Conservation (phyloP, 2,113 vertebrate species). For the Leucopsar rothschildi region DNA sequence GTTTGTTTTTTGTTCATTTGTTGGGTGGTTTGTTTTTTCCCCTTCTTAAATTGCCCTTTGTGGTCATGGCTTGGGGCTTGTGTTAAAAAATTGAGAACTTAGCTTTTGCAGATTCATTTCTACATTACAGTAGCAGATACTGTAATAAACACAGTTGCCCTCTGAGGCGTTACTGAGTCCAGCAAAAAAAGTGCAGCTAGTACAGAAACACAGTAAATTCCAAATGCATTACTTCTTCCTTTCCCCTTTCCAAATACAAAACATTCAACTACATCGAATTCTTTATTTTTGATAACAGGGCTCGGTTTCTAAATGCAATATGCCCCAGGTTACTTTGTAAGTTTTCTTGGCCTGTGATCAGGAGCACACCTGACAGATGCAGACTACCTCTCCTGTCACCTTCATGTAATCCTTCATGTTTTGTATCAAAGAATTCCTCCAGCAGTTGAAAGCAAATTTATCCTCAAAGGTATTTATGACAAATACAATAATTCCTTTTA, state of each 20-base stretch:
- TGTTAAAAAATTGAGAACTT: background rate
- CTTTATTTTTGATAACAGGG: slow-evolving; percentile 72
- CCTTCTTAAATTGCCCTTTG: background rate
- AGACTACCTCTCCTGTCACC: slow-evolving; percentile 69
- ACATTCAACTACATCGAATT: slow-evolving; percentile 27
- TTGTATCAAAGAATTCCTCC: slow-evolving; percentile 71
- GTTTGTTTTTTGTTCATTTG: background rate
- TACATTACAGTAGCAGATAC: background rate
- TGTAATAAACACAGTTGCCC: background rate
- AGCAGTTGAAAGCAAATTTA: slow-evolving; percentile 66
- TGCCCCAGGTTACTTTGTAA: slow-evolving; percentile 71
- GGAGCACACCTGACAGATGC: slow-evolving; percentile 80
- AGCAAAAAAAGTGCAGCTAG: background rate
- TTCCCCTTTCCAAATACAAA: slow-evolving; percentile 56
- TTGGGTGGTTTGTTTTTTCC: background rate
- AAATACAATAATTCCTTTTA: slow-evolving; percentile 74
- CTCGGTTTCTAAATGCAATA: slow-evolving; percentile 63
- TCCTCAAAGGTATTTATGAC: slow-evolving; percentile 75
- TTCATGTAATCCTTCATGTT: slow-evolving; percentile 71
- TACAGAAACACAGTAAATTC: background rate
- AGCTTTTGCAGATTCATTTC: background rate
- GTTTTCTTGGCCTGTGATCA: slow-evolving; percentile 72
- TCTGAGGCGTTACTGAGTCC: background rate
- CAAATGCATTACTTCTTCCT: slow-evolving; percentile 31
- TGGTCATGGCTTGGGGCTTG: background rate